Conservation (phyloP, 92 coral and sea anemone species). For the Palythoa caribaeorum region DNA sequence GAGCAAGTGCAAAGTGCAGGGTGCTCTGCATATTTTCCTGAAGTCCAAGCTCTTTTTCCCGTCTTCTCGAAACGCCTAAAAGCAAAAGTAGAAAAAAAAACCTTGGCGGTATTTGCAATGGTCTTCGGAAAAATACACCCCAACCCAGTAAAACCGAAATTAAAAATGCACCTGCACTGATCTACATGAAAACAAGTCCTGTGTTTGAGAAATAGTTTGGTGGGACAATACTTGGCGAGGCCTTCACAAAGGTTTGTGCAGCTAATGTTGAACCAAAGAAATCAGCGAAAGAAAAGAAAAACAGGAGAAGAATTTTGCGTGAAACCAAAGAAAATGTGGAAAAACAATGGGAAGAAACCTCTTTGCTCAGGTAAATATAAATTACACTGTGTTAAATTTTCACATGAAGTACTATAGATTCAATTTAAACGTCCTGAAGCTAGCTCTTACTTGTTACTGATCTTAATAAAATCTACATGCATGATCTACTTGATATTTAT, state of each 20-base stretch:
- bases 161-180: conserved; percentile 13
- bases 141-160: conserved; percentile 18
- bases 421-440: no score
- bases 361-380: conserved; percentile 50
- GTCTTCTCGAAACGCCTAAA: conserved; percentile 45
- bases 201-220: conserved; percentile 52
- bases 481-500: no score
- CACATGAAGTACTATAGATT: neutral
- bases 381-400: neutral
- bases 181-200: conserved; percentile 43
- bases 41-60: conserved; percentile 52
- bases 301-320: conserved; percentile 11
- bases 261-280: conserved; percentile 55
- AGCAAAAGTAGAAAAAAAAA: conserved; percentile 34
- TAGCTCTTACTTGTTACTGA: no score
- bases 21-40: conserved; percentile 28
- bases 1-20: conserved; percentile 71
- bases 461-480: no score
- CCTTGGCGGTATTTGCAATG: conserved; percentile 21
- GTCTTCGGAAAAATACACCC: neutral
- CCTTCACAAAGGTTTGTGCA: conserved; percentile 56
- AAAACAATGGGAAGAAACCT: conserved; percentile 51
- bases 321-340: conserved; percentile 48
- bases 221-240: conserved; percentile 38
- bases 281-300: conserved; percentile 27